Conservation (phyloP, 1,140 invertebrate genomes). For the Macrotrachela quadricornifera region DNA sequence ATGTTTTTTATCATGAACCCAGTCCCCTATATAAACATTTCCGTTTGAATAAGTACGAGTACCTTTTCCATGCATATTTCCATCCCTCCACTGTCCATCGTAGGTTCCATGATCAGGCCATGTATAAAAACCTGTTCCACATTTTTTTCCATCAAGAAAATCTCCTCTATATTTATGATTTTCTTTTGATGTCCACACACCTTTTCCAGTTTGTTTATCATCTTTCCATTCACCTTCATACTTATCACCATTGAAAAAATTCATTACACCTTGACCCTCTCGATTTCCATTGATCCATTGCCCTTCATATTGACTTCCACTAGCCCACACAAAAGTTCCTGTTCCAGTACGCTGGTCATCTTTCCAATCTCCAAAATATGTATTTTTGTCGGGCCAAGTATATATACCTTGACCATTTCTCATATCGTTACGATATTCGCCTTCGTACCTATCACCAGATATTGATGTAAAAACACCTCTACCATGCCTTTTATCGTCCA, state of each 20-base stretch:
- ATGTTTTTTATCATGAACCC: background rate
- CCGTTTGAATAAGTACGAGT: background rate
- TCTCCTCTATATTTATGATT: too few relatives aligned
- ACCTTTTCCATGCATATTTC: background rate
- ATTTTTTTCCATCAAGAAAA: background rate
- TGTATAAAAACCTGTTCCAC: background rate
- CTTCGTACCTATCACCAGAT: too few relatives aligned
- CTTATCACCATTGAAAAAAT: too few relatives aligned
- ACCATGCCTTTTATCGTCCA: background rate
- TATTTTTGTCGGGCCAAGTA: background rate
- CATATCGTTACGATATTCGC: too few relatives aligned
- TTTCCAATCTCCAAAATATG: background rate
- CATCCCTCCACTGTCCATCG: background rate
- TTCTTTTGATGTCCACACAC: too few relatives aligned
- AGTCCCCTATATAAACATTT: background rate
- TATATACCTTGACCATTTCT: background rate
- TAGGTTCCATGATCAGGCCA: background rate
- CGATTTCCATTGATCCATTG: too few relatives aligned
- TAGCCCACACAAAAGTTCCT: background rate
- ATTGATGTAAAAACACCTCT: background rate
- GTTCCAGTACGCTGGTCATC: background rate
- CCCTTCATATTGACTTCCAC: background rate
- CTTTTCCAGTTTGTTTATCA: too few relatives aligned
- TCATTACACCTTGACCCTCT: too few relatives aligned
- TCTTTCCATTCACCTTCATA: too few relatives aligned